phyloP scores from a whole-genome alignment of 2,888 invertebrate species.

The Buathra laborator region DNA sequence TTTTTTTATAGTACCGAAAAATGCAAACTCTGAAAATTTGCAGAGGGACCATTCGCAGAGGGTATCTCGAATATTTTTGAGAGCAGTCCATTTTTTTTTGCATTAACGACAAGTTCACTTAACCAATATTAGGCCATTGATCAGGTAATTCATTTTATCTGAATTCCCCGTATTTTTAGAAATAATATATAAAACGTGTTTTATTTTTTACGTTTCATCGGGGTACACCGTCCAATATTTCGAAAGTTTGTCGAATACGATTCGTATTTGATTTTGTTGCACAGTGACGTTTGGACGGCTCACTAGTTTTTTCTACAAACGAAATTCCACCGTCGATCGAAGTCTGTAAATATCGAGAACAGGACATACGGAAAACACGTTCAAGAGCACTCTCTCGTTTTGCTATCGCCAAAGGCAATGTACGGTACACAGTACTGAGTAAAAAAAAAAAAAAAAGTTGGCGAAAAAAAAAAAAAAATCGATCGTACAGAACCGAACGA shows the following conservation, averaged over 20 bases:
- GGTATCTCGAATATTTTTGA: too few species aligned
- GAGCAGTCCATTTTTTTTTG: too few species aligned
- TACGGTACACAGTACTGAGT: background rate
- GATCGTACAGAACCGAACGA: constrained; percentile 3
- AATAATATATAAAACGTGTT: background rate
- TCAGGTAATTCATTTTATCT: too few species aligned
- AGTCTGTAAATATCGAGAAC: background rate
- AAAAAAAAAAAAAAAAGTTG: background rate
- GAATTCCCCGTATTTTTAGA: background rate
- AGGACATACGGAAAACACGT: background rate
- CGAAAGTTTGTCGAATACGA: background rate
- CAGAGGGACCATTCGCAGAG: too few species aligned
- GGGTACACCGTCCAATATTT: background rate
- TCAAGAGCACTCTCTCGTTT: background rate
- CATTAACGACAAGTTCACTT: too few species aligned
- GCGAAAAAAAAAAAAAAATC: background rate
- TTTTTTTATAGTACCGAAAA: too few species aligned
- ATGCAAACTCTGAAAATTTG: too few species aligned
- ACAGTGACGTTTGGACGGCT: background rate
- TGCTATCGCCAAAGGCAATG: background rate
- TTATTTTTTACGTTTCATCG: background rate
- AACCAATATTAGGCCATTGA: too few species aligned
- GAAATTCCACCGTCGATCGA: background rate
- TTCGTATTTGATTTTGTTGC: background rate
- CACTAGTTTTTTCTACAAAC: background rate